Percentiles rank a stretch among this genome's conserved stretches.
phyloP scores from a whole-genome alignment of 2,113 vertebrate genomes.

The Daboia siamensis region DNA sequence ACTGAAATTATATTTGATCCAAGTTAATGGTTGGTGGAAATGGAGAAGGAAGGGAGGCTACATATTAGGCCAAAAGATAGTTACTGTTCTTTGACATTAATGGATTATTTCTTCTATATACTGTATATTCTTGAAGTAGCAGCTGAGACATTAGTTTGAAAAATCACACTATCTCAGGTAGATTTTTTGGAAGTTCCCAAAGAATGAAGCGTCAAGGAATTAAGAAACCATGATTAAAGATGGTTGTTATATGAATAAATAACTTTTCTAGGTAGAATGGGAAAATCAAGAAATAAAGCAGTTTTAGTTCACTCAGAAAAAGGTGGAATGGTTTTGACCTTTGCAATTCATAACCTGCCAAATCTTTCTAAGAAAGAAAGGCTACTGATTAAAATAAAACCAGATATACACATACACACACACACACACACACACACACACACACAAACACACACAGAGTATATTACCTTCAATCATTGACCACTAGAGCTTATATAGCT shows the following conservation, averaged over 20 bases:
- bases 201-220: neutral
- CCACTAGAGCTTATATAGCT: neutral
- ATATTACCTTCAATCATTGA: neutral
- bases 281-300: neutral
- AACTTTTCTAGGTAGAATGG: neutral
- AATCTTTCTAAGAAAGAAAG: neutral
- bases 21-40: neutral
- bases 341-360: neutral
- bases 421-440: no score
- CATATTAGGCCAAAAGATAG: neutral
- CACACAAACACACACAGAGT: no score
- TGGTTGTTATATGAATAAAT: neutral
- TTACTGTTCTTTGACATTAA: neutral
- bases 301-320: neutral
- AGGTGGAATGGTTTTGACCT: neutral
- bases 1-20: neutral
- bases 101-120: neutral
- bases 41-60: neutral
- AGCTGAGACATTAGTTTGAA: neutral
- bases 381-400: neutral
- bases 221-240: neutral
- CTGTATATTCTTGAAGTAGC: neutral
- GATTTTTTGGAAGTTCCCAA: neutral
- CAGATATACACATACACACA: neutral
- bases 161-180: neutral